Evolutionary conservation across 2,888 invertebrate genomes (phyloP).

Genomic region (Willowsia nigromaculata): DNA sequence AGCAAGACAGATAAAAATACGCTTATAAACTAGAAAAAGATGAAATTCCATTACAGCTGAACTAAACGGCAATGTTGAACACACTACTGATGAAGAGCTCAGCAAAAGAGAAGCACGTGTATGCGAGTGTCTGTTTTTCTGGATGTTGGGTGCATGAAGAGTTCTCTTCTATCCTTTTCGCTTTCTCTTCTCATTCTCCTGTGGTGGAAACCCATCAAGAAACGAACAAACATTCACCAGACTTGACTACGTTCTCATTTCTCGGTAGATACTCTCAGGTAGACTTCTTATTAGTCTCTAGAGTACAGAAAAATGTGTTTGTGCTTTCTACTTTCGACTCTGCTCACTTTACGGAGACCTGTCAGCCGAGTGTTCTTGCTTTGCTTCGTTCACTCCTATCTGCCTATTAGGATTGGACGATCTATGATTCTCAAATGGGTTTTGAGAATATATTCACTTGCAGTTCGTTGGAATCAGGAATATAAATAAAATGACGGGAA

Average conservation of each 20-base stretch:
- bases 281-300: slow-evolving; percentile 39
- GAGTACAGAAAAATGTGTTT: slow-evolving; percentile 16
- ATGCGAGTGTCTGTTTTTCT: neutral
- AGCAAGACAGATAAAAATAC: neutral
- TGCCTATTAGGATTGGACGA: too few species aligned
- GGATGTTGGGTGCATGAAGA: neutral
- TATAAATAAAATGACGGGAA: neutral
- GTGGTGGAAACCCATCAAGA: neutral
- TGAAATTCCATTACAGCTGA: neutral
- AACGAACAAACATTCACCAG: neutral
- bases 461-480: neutral
- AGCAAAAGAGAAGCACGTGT: slow-evolving; percentile 12
- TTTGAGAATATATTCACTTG: too few species aligned
- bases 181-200: neutral
- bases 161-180: neutral
- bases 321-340: neutral
- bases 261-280: neutral
- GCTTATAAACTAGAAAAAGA: neutral
- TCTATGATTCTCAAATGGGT: too few species aligned
- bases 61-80: neutral
- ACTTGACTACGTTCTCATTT: neutral
- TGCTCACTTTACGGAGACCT: neutral
- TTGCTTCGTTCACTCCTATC: neutral
- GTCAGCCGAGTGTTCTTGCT: neutral
- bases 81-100: neutral